Percentiles rank a stretch among this genome's conserved stretches.
Evolutionary conservation across 2,113 vertebrate species (phyloP).

Genomic region (Chloropsis cyanopogon): DNA sequence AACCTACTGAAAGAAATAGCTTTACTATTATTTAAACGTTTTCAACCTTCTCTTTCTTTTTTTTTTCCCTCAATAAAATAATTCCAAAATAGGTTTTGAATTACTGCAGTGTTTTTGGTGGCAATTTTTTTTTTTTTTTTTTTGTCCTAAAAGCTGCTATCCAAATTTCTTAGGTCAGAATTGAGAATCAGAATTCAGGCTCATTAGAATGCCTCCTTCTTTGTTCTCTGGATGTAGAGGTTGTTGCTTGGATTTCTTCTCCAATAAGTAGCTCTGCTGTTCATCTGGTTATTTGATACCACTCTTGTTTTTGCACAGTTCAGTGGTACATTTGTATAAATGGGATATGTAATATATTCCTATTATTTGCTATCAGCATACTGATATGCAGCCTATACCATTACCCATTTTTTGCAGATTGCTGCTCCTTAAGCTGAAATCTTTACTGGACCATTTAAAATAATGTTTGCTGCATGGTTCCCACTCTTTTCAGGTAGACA

Average conservation of each 20-base stretch:
- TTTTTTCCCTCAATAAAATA: not conserved
- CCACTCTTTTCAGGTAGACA: not conserved
- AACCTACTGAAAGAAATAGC: not conserved
- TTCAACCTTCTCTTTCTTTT: not conserved
- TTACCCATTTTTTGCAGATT: not conserved
- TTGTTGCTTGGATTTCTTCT: not conserved
- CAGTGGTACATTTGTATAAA: not conserved
- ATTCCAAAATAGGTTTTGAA: not conserved
- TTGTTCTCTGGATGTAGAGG: not conserved
- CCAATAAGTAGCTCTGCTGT: not conserved
- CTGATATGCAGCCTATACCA: not conserved
- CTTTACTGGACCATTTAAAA: not conserved
- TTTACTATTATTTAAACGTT: not conserved
- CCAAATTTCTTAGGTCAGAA: not conserved
- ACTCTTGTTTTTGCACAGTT: not conserved
- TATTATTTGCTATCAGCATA: not conserved
- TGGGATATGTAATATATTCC: not conserved
- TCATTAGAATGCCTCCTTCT: not conserved
- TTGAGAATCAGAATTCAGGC: not conserved
- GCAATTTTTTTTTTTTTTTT: not conserved
- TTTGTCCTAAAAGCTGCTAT: not conserved
- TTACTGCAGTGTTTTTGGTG: not conserved
- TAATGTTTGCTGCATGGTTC: rapidly evolving
- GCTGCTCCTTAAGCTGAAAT: not conserved
- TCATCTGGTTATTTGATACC: not conserved